Base-by-base conservation (phyloP, 2,113 vertebrate genomes). In the Pao palembangensis region DNA sequence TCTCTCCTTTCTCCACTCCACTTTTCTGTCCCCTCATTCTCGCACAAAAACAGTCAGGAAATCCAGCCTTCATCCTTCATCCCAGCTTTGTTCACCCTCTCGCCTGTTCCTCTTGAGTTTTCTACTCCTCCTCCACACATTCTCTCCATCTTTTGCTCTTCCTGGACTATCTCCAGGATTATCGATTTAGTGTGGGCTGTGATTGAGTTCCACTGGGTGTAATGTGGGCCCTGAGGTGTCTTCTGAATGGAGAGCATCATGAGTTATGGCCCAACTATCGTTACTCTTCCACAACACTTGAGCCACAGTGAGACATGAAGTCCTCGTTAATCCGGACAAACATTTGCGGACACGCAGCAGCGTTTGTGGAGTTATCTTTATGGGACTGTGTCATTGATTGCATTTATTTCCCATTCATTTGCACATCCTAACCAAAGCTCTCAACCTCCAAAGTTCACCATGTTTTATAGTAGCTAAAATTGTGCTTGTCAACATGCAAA, bases 261-360 rank as follows among this genome's bases (percentile, higher is more conserved):
- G 89, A 92, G 81, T 91, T 89, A 88, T 89, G 84, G 83, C 85
- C 84, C 82, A 84, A 87, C 86, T 81, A 85, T 86, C 86, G 88
- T 88, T 79, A 80, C 73, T 84, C 77, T 73, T 81, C 79, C 78
- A 86, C 80, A 86, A 81, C 78, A 82, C 76, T 76, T 83, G 78
- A 83, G 83, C 81, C 80, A 69, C 75, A 64, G 69, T 53, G 68
- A 70, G 70, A 67, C 64, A 64, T n/a, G 8, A 38, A 15, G 55
- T 20, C 1, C 55, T 60, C 51, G 63, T 64, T 18, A 64, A 61
- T 58, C 1, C 25, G 25, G 25, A 44, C 58, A 54, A 59, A 58
- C 52, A 56, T 52, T 50, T 34, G 34, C 28, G 46, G 49, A 51
- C 34, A 60, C 48, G 53, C 28, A 61, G 43, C 49, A 17, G 25